Conservation (phyloP, 2,888 invertebrate genomes). For the Saturnia japonica region DNA sequence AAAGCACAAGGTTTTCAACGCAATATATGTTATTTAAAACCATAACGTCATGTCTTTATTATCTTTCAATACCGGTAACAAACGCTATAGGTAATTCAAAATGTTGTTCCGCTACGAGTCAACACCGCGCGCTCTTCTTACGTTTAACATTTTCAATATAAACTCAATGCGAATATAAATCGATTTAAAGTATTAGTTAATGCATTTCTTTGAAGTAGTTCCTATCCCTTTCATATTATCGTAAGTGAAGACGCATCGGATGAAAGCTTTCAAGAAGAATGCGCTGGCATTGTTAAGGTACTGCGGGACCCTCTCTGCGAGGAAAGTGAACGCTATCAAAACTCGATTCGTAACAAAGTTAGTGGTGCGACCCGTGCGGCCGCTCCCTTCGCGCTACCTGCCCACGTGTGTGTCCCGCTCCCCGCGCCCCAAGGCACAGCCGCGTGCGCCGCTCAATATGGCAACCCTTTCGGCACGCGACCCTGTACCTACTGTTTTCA, state of each 20-base stretch:
- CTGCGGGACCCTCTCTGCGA: neutral
- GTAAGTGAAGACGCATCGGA: constrained; percentile 1
- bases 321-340: constrained; percentile 8
- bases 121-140: too few species aligned
- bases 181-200: neutral
- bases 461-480: constrained; percentile 26
- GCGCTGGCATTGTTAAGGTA: neutral
- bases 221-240: neutral
- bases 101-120: too few species aligned
- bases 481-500: constrained; percentile 10
- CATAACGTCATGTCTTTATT: too few species aligned
- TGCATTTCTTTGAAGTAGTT: neutral
- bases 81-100: too few species aligned
- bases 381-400: constrained; percentile 3
- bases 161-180: neutral
- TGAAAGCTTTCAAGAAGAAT: constrained; percentile 1
- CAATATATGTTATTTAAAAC: too few species aligned
- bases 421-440: constrained; percentile 16
- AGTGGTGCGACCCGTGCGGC: neutral
- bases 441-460: constrained; percentile 24
- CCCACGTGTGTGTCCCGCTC: constrained; percentile 5
- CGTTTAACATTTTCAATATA: neutral
- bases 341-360: constrained; percentile 2
- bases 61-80: too few species aligned
- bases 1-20: too few species aligned